Percentiles rank a stretch among this genome's conserved stretches.
phyloP scores from a whole-genome alignment of 35 echinoderm and acorn worm genomes.

The Heliocidaris erythrogramma region DNA sequence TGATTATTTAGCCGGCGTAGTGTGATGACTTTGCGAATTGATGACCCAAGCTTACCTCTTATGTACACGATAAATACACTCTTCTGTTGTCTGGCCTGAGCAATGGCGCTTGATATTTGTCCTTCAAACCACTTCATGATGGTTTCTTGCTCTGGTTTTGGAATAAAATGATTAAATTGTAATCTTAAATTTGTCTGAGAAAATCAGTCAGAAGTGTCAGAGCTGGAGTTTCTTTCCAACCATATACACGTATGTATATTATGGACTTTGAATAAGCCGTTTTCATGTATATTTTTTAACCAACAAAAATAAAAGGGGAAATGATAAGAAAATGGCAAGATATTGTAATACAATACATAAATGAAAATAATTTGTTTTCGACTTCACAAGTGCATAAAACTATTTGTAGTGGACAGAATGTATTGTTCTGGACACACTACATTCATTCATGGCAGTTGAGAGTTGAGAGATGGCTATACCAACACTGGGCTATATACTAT shows the following conservation, averaged over 20 bases:
- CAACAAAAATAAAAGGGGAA: neutral
- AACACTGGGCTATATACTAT: no score
- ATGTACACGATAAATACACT: slow-evolving; percentile 77
- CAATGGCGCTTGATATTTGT: slow-evolving; percentile 57
- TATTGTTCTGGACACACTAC: no score
- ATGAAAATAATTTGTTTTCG: no score
- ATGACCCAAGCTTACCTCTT: slow-evolving; percentile 41
- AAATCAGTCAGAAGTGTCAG: neutral
- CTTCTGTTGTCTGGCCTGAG: slow-evolving; percentile 69
- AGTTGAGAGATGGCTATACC: no score
- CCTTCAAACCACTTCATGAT: slow-evolving; percentile 83
- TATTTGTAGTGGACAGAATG: no score
- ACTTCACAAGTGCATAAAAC: no score
- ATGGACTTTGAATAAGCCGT: neutral
- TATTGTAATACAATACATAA: no score
- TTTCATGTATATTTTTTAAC: neutral
- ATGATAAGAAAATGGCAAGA: no score
- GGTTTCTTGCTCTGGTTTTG: neutral
- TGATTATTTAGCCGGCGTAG: no score
- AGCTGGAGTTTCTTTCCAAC: neutral
- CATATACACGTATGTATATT: neutral
- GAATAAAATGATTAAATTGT: no score
- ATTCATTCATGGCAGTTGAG: no score
- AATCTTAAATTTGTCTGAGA: neutral
- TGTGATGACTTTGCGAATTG: neutral